Conservation (phyloP, 1,140 invertebrate species). For the Metaphire vulgaris region DNA sequence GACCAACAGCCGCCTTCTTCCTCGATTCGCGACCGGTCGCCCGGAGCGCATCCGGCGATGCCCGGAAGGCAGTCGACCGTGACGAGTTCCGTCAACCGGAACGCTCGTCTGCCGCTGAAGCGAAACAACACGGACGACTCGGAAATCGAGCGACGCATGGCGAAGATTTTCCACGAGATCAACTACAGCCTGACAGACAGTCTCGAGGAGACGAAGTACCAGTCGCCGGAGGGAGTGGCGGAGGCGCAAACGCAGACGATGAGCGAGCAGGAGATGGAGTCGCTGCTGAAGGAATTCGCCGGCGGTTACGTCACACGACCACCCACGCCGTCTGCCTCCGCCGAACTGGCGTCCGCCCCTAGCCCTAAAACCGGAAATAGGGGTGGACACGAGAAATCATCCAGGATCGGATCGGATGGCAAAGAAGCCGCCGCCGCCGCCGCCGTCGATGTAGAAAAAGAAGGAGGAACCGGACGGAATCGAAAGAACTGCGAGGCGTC, state of each 20-base stretch:
- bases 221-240: neutral
- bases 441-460: too few species aligned
- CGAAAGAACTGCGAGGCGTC: neutral
- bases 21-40: neutral
- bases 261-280: neutral
- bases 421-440: too few species aligned
- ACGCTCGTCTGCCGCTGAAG: conserved; percentile 16
- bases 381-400: neutral
- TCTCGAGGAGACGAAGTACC: conserved; percentile 19
- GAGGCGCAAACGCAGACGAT: neutral
- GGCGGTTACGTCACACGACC: neutral
- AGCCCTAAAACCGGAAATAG: neutral
- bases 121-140: conserved; percentile 28
- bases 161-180: conserved; percentile 25
- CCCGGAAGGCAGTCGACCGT: neutral
- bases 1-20: neutral
- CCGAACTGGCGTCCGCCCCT: too few species aligned
- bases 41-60: too few species aligned
- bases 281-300: neutral
- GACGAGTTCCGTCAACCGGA: neutral
- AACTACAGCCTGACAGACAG: conserved; percentile 25
- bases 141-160: conserved; percentile 24
- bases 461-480: too few species aligned
- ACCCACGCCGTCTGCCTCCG: too few species aligned
- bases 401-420: too few species aligned